phyloP scores from a whole-genome alignment of 37 sponge, comb jelly and placozoan species.

The Chondrosia reniformis region DNA sequence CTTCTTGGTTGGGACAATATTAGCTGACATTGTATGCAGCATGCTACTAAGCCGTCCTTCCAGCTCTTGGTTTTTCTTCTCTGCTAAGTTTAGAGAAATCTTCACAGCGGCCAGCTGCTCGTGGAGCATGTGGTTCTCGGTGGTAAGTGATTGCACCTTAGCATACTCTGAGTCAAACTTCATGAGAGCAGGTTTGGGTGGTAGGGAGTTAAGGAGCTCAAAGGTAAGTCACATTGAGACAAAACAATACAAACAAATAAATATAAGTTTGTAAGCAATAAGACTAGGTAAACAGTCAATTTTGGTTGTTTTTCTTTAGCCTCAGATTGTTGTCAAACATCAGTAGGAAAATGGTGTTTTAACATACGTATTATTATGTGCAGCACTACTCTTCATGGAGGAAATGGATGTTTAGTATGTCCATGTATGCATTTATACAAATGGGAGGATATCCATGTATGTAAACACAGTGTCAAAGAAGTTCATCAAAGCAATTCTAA shows the following conservation, averaged over 20 bases:
- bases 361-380: no score
- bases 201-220: slow-evolving; percentile 36
- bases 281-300: no score
- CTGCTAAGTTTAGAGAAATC: slow-evolving; percentile 12
- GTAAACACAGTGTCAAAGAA: slow-evolving; percentile 88
- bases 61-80: not conserved
- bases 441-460: slow-evolving; percentile 66
- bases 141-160: slow-evolving; percentile 61
- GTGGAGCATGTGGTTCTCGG: slow-evolving; percentile 65
- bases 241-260: no score
- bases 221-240: no score
- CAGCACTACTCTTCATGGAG: no score
- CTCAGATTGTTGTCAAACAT: not conserved
- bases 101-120: slow-evolving; percentile 58
- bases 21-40: no score
- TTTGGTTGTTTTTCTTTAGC: no score
- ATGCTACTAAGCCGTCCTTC: not conserved
- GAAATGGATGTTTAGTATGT: no score
- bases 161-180: slow-evolving; percentile 73
- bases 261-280: no score
- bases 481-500: slow-evolving; percentile 77
- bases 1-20: no score
- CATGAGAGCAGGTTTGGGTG: slow-evolving; percentile 73
- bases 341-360: not conserved
- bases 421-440: no score